A percentile compares a stretch with the other conserved stretches of the same genome.
Conservation (phyloP, 1,140 invertebrate genomes). For the Eulimnadia texana region DNA sequence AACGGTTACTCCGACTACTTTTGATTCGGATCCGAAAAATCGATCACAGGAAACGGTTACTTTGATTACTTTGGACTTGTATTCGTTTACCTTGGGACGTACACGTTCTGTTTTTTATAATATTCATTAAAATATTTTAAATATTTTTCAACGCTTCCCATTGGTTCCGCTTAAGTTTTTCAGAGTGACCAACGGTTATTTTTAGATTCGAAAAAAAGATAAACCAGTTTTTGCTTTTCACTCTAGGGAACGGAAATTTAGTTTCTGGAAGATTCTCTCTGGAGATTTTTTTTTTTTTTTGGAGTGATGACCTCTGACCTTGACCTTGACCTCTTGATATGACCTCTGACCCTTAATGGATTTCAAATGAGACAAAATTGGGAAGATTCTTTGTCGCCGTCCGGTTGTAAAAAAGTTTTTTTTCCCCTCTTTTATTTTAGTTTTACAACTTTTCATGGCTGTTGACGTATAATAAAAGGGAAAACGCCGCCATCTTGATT, state of each 20-base stretch:
- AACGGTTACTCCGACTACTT: too few relatives aligned
- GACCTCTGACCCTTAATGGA: not conserved
- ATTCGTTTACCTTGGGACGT: too few relatives aligned
- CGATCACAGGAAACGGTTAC: too few relatives aligned
- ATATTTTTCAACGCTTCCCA: not conserved
- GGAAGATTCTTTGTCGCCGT: not conserved
- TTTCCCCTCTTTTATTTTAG: too few relatives aligned
- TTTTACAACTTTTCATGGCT: too few relatives aligned
- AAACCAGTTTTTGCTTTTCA: not conserved
- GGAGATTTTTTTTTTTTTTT: not conserved
- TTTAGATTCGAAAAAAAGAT: not conserved
- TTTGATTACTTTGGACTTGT: too few relatives aligned
- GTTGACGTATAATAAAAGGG: too few relatives aligned
- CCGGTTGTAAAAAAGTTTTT: too few relatives aligned
- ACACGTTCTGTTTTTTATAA: not conserved
- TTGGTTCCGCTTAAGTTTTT: not conserved
- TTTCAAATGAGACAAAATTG: not conserved
- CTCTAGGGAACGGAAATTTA: not conserved
- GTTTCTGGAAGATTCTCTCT: not conserved
- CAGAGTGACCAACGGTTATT: not conserved
- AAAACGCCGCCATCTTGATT: too few relatives aligned
- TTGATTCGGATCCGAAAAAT: too few relatives aligned
- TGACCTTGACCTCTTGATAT: not conserved
- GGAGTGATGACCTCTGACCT: not conserved
- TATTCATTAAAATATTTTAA: not conserved